Evolutionary conservation across 2,797 vertebrate species (phyloP).

Genomic region (Buceros bicornis): DNA sequence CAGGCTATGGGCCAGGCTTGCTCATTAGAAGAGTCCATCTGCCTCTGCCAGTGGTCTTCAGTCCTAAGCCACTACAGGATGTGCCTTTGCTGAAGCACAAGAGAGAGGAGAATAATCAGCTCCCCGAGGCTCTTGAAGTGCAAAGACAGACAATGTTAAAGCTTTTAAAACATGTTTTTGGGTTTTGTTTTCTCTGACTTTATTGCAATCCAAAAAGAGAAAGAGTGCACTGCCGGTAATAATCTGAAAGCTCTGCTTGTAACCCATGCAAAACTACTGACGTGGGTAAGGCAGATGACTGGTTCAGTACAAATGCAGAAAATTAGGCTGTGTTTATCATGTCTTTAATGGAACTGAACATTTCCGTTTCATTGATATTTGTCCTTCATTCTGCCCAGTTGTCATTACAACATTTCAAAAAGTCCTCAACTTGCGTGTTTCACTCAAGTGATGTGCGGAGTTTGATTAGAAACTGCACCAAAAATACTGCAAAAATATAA

Average conservation of each 20-base stretch:
- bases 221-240: not conserved
- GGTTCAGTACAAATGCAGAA: constrained; percentile 17
- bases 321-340: constrained; percentile 3
- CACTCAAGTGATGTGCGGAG: not conserved
- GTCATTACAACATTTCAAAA: not conserved
- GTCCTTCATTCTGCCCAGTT: constrained; percentile 9
- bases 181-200: not conserved
- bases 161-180: not conserved
- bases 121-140: not conserved
- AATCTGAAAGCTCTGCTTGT: constrained; percentile 2
- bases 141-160: not conserved
- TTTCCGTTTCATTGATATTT: not conserved
- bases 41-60: not conserved
- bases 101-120: not conserved
- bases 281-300: not conserved
- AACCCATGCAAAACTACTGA: not conserved
- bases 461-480: constrained; percentile 20
- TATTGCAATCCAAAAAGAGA: not conserved
- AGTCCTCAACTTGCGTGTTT: not conserved
- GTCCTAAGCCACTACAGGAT: not conserved
- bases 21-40: not conserved
- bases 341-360: not conserved
- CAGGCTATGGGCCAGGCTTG: not conserved
- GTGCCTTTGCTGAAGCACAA: not conserved
- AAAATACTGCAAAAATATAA: not conserved